Evolutionary conservation across 2,888 invertebrate species (phyloP), one percentile per base, ranked within the genome.

Genomic region (Scaptomyza polygonia): DNA sequence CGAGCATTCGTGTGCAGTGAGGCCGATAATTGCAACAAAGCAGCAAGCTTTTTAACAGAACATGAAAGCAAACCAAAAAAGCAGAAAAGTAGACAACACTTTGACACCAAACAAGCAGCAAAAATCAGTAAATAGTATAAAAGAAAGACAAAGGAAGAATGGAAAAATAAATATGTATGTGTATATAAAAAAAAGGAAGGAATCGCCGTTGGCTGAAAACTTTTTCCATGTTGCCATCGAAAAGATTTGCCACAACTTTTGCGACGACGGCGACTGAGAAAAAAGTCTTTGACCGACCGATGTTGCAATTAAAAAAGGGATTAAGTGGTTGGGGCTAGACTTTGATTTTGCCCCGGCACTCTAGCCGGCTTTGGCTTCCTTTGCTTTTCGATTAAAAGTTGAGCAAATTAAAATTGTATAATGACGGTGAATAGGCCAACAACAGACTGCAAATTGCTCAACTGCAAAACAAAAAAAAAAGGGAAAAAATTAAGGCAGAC

Each of bases 291-390:
- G 63, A 67, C 57, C 69, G 71, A 70, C n/a, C 25, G 47, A 49
- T 72, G 73, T 65, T 77, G 83, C 84, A 88, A 88, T 89, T 89
- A 89, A 86, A 88, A 84, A 77, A 72, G 80, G 86, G 79, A 86
- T 81, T 85, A 77, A 79, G 63, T 64, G 79, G 63, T 67, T 34
- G 47, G 47, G 66, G 47, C 54, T 63, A 65, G 77, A 68, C 74
- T 82, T 79, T 77, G 71, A 75, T 66, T 83, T 59, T 29, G 27
- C 34, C 30, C 18, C 40, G 48, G 52, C 39, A 67, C 55, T 77
- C 52, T 39, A 51, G 58, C 25, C 25, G 25, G 25, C 59, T 40
- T 47, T 5, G 25, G 25, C 59, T 40, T 47, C 43, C 43, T 55
- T 54, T 56, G 63, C 69, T 62, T 79, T 87, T 83, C 80, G 73